Percentiles rank a stretch among this genome's conserved stretches.
Conservation (phyloP, 2,888 invertebrate genomes). For the Erebia palarica region DNA sequence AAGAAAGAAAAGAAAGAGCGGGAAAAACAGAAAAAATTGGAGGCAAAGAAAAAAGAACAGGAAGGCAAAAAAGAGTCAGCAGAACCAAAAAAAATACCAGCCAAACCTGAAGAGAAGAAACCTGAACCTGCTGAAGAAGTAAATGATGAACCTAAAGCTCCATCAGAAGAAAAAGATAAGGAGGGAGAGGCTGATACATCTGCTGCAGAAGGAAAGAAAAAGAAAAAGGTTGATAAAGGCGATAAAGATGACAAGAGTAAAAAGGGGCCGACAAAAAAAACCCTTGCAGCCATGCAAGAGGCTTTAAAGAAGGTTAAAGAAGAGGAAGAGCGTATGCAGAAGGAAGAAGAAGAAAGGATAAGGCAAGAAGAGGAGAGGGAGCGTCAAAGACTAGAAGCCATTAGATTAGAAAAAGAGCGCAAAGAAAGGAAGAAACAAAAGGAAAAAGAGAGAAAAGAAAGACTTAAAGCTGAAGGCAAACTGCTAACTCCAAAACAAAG, state of each 20-base stretch:
- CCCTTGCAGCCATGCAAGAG: slow-evolving; percentile 96
- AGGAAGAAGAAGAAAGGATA: slow-evolving; percentile 91
- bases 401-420: slow-evolving; percentile 91
- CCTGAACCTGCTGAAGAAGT: slow-evolving; percentile 53
- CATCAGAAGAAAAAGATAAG: slow-evolving; percentile 62
- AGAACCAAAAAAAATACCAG: slow-evolving; percentile 53
- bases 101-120: slow-evolving; percentile 47
- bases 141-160: slow-evolving; percentile 69
- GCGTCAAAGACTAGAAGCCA: slow-evolving; percentile 87
- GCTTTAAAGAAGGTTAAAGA: slow-evolving; percentile 93
- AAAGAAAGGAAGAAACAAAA: slow-evolving; percentile 95
- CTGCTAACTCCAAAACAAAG: slow-evolving; percentile 96
- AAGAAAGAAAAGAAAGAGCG: slow-evolving; percentile 95
- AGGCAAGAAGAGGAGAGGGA: slow-evolving; percentile 89
- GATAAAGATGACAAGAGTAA: slow-evolving; percentile 83
- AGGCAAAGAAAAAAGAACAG: slow-evolving; percentile 83
- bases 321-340: slow-evolving; percentile 89
- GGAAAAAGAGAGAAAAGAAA: slow-evolving; percentile 95
- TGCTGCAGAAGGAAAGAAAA: slow-evolving; percentile 70
- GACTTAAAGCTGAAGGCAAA: slow-evolving; percentile 98
- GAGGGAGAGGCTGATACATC: slow-evolving; percentile 64
- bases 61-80: slow-evolving; percentile 59
- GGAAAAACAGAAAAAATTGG: slow-evolving; percentile 88
- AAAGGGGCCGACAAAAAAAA: slow-evolving; percentile 91
- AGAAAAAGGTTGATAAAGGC: slow-evolving; percentile 73